These are phyloP conservation scores for Lepidochrysops patricia DNA, from an alignment of 2,888 invertebrate genomes.

Conservation along the genomic window DNA sequence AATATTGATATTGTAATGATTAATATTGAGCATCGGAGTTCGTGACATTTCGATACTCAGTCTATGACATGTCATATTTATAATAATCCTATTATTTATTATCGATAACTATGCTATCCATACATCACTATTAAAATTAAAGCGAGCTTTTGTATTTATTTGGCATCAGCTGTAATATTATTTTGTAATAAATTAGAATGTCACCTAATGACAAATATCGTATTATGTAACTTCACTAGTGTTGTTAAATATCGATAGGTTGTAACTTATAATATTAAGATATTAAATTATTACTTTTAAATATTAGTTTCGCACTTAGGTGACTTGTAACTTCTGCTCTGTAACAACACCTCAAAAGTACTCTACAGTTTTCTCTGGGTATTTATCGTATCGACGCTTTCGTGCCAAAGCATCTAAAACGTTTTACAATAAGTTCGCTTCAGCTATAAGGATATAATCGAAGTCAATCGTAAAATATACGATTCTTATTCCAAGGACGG, in stretches of 20 bases:
- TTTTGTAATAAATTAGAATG: no score
- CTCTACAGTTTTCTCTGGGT: no score
- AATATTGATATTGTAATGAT: not conserved
- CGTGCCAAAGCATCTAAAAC: no score
- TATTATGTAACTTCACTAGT: not conserved
- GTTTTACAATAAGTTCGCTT: not conserved
- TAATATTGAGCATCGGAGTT: not conserved
- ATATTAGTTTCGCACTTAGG: no score
- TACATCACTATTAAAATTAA: conserved; percentile 5
- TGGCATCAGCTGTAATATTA: conserved; percentile 15
- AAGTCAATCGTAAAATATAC: conserved; percentile 29
- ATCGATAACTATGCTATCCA: conserved; percentile 5
- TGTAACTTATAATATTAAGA: no score
- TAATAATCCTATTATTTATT: conserved; percentile 1
- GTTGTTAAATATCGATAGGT: not conserved
- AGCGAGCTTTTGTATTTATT: conserved; percentile 21
- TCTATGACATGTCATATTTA: conserved; percentile 3
- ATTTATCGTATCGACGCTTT: no score
- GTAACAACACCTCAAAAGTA: no score
- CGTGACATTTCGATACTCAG: not conserved
- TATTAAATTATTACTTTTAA: no score
- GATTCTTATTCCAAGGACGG: conserved; percentile 70
- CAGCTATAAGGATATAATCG: not conserved
- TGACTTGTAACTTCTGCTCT: no score
- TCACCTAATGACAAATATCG: not conserved